Conservation (phyloP, 2,888 invertebrate genomes). For the Acanthoscelides obtectus region DNA sequence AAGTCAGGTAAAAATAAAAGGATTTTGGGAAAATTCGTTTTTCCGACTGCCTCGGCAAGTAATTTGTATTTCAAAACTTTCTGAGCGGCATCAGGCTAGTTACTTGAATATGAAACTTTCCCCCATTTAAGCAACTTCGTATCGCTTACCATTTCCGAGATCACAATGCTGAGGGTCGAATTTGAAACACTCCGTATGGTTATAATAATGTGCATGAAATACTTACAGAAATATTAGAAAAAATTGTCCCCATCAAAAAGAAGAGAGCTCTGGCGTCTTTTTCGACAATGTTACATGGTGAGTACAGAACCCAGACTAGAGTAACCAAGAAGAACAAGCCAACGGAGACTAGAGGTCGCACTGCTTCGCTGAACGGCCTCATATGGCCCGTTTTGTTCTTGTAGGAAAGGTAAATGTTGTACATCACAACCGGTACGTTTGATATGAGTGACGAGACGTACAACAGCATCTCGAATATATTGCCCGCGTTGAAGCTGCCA, state of each 20-base stretch:
- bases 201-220: no score
- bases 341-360: slow-evolving; percentile 82
- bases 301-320: slow-evolving; percentile 74
- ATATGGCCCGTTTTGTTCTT: slow-evolving; percentile 70
- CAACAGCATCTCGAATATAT: slow-evolving; percentile 76
- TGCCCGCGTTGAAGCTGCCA: slow-evolving; percentile 69
- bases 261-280: slow-evolving; percentile 80
- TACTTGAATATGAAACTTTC: no score
- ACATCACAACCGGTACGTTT: slow-evolving; percentile 84
- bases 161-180: no score
- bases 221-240: slow-evolving; percentile 95
- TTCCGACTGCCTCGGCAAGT: no score
- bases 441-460: slow-evolving; percentile 80
- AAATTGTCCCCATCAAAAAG: slow-evolving; percentile 86
- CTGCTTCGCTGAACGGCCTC: slow-evolving; percentile 73
- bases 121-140: no score
- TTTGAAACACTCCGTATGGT: no score
- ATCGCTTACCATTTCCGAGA: no score
- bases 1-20: no score
- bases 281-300: slow-evolving; percentile 70
- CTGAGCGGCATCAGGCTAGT: no score
- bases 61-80: no score
- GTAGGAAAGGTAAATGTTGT: slow-evolving; percentile 92
- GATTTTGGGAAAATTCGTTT: no score
- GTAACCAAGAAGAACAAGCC: slow-evolving; percentile 68